phyloP scores from a whole-genome alignment of 1,140 invertebrate species.

The Eupeodes corollae region DNA sequence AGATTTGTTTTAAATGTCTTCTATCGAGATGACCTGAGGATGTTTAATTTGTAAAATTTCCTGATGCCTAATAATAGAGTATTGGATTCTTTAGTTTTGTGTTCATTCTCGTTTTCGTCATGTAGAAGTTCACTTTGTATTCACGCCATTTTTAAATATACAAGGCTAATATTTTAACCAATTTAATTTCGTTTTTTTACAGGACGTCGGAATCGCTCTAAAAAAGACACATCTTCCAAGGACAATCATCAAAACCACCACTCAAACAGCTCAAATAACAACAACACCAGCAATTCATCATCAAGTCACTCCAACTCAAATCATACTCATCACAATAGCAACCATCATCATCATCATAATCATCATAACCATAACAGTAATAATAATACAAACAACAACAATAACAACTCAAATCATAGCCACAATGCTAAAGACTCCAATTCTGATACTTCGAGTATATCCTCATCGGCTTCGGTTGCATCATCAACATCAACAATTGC shows the following conservation, averaged over 20 bases:
- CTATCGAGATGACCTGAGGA: too few species aligned
- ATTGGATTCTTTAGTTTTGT: too few species aligned
- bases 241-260: conserved; percentile 34
- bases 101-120: too few species aligned
- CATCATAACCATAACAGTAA: not conserved
- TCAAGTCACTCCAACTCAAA: not conserved
- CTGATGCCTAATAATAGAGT: too few species aligned
- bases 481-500: conserved; percentile 22
- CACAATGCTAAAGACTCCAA: conserved; percentile 11
- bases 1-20: too few species aligned
- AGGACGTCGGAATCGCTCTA: conserved; percentile 34
- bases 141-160: too few species aligned
- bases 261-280: conserved; percentile 4
- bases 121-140: too few species aligned
- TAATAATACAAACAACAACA: conserved; percentile 11
- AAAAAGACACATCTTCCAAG: conserved; percentile 32
- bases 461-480: conserved; percentile 12
- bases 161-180: not conserved
- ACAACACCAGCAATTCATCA: conserved; percentile 1
- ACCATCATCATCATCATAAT: conserved; percentile 2
- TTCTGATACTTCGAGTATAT: conserved; percentile 20
- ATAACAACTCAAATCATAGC: conserved; percentile 15
- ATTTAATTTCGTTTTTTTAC: not conserved
- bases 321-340: not conserved
- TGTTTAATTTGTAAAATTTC: too few species aligned